A percentile compares a stretch with the other conserved stretches of the same genome.
Evolutionary conservation across 2,888 invertebrate species (phyloP).

Genomic region (Pristionchus entomophagus): DNA sequence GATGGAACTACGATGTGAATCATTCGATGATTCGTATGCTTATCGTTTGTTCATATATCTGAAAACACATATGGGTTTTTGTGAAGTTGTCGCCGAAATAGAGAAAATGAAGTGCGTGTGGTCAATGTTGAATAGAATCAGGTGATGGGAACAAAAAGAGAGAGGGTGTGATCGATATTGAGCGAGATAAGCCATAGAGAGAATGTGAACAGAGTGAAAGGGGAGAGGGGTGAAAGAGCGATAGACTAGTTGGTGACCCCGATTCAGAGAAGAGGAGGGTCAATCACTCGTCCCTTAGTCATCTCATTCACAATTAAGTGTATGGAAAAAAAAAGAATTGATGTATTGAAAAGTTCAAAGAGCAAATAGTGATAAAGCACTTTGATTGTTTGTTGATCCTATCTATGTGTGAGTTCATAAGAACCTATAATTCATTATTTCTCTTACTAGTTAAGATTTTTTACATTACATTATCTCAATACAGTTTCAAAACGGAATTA

Average conservation of each 20-base stretch:
- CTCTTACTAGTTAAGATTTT: no score
- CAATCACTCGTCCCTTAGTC: neutral
- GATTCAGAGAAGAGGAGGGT: no score
- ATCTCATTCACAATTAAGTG: neutral
- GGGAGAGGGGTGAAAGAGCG: slow-evolving; percentile 40
- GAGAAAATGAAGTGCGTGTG: neutral
- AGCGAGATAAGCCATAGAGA: slow-evolving; percentile 43
- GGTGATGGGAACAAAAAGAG: slow-evolving; percentile 19
- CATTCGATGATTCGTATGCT: slow-evolving; percentile 55
- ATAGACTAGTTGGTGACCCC: slow-evolving; percentile 46
- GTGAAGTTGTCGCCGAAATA: neutral
- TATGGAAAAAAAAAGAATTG: neutral
- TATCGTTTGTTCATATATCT: slow-evolving; percentile 26
- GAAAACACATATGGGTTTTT: neutral
- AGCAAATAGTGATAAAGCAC: no score
- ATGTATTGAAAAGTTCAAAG: neutral
- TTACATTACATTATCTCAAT: no score
- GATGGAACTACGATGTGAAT: slow-evolving; percentile 72
- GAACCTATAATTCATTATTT: no score
- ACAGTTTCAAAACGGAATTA: no score
- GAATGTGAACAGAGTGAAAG: slow-evolving; percentile 40
- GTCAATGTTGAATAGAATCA: neutral
- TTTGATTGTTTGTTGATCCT: no score
- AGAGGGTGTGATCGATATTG: slow-evolving; percentile 30
- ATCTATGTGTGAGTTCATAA: no score